Conservation (phyloP, 2,113 vertebrate species). For the Dipodomys ordii region DNA sequence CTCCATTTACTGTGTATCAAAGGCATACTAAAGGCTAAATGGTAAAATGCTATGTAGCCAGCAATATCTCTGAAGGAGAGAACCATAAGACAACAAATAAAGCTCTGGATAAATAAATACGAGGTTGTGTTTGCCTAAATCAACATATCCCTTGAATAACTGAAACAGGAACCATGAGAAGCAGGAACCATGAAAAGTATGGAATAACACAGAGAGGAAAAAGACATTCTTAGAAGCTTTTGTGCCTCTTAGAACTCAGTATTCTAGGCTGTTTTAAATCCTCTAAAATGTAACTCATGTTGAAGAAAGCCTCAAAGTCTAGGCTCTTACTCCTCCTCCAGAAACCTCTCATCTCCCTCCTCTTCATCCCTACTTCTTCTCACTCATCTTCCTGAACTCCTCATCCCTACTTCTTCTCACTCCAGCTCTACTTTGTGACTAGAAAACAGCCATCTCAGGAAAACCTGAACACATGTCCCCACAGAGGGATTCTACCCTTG, state of each 20-base stretch:
- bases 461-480: not conserved
- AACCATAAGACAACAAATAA: not conserved
- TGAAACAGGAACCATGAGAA: not conserved
- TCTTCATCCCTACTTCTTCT: not conserved
- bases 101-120: not conserved
- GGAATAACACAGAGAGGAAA: not conserved
- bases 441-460: not conserved
- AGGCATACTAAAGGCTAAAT: not conserved
- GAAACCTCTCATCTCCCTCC: accelerated
- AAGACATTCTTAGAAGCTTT: not conserved
- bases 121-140: not conserved
- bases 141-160: not conserved
- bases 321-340: too few species aligned
- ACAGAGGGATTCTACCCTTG: not conserved
- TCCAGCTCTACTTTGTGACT: not conserved
- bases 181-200: not conserved
- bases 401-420: not conserved
- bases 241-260: not conserved
- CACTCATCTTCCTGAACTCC: not conserved
- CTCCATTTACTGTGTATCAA: not conserved
- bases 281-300: not conserved
- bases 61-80: not conserved
- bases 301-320: not conserved
- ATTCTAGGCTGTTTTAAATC: not conserved
- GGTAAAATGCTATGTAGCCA: not conserved